Conservation (phyloP, 1,140 invertebrate species). For the Acromyrmex heyeri region DNA sequence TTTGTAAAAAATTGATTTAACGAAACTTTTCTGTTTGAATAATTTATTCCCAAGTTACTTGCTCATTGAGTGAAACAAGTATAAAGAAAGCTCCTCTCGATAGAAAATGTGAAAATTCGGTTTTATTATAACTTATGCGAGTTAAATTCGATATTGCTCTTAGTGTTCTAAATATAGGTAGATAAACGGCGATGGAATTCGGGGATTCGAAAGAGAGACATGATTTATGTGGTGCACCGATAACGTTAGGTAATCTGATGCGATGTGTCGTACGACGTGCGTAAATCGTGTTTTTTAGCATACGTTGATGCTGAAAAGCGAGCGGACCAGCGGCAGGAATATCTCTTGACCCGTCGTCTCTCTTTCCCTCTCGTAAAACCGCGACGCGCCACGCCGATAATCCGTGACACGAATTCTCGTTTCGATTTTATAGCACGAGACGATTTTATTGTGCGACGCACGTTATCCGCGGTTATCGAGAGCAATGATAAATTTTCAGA, state of each 20-base stretch:
- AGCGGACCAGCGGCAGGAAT: background rate
- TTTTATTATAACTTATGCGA: background rate
- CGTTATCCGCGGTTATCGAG: slow-evolving; percentile 41
- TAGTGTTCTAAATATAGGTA: background rate
- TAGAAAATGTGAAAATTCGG: background rate
- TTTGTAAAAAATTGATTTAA: slow-evolving; percentile 25
- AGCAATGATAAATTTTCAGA: slow-evolving; percentile 43
- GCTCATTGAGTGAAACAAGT: background rate
- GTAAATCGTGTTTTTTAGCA: slow-evolving; percentile 27
- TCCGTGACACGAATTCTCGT: slow-evolving; percentile 46
- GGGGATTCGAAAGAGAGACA: background rate
- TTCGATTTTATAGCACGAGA: slow-evolving; percentile 33
- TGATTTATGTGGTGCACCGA: slow-evolving; percentile 20
- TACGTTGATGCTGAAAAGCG: slow-evolving; percentile 4
- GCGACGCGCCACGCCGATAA: slow-evolving; percentile 21
- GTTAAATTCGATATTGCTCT: background rate
- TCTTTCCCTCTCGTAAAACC: background rate
- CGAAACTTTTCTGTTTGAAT: slow-evolving; percentile 13
- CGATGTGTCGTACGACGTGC: background rate
- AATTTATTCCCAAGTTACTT: background rate
- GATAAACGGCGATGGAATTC: background rate
- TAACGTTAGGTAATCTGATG: background rate
- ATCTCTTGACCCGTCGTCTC: background rate
- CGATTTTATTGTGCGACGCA: slow-evolving; percentile 32
- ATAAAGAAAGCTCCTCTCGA: background rate